These are phyloP conservation scores for Phaetusa simplex DNA, from an alignment of 2,113 vertebrate species.

Conservation along the genomic window DNA sequence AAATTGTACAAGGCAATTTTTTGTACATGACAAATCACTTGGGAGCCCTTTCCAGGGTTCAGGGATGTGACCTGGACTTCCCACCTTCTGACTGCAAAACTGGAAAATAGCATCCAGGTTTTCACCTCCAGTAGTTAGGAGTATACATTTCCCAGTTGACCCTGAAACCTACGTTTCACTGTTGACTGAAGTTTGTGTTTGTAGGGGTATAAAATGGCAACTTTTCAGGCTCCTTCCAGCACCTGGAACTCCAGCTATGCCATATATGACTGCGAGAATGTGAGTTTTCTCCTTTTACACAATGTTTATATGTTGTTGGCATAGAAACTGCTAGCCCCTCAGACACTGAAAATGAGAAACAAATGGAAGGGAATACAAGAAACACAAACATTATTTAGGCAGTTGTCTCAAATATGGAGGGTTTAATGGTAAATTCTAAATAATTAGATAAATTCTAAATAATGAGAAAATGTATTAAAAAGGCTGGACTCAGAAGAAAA, in stretches of 20 bases:
- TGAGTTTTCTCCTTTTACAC: background rate
- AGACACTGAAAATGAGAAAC: background rate
- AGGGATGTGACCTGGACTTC: background rate
- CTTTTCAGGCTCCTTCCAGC: background rate
- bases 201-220: background rate
- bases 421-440: background rate
- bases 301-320: background rate
- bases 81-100: background rate
- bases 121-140: background rate
- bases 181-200: background rate
- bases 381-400: background rate
- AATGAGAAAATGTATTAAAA: background rate
- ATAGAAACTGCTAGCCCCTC: background rate
- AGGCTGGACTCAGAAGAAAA: background rate
- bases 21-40: background rate
- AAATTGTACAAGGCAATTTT: background rate
- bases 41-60: background rate
- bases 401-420: background rate
- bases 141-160: background rate
- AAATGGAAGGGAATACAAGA: background rate
- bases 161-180: background rate
- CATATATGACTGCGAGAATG: background rate
- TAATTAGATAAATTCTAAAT: background rate
- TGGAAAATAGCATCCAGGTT: background rate
- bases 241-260: background rate